Base-by-base conservation (phyloP, 2,797 vertebrate genomes). In the Anguilla megastoma region DNA sequence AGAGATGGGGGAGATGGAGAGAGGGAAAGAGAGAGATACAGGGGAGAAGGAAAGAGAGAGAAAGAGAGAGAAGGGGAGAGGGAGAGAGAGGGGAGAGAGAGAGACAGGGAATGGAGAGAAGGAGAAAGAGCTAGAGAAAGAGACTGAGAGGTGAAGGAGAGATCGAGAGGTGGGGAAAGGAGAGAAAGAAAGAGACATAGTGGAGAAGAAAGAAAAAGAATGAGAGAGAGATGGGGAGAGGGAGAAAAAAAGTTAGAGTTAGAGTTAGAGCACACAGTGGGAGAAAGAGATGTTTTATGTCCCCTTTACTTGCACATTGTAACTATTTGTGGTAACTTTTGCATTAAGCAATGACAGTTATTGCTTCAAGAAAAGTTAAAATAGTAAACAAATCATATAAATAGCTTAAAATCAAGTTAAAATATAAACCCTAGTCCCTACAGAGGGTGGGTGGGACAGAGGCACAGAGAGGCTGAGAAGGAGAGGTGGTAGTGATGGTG, bases 81-180 rank as follows among this genome's bases (percentile, higher is more conserved):
- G 27, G 54, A 89, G n/a, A 41, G 85, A n/a, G 41, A 84, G 36
- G 84, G 50, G 33, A 16, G 3, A 58, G 30, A 50, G 21, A 0
- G 41, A 48, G 56, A 60, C 2, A 36, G 33, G 12, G 30, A 9
- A 33, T 76, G 30, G 84, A 60, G 84, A 71, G 71, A 82, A 52
- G 82, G 33, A 76, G 91, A 95, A 95, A 95, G 8, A 14, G 24
- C 5, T 2, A 36, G 12, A 33, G 14, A 14, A 16, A 45, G 16
- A 74, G 85, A 58, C 36, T 36, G 36, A 36, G 36, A 2, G 9
- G 21, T 86, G 60, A 60, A 16, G 58, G 82, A 50, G 74, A 74
- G 52, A 27, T 30, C 21, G 54, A 89, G n/a, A 41, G 85, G 41
- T 76, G 36, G 84, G 50, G 33, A n/a, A 45, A 52, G 71, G 41